Percentiles rank a stretch among this genome's conserved stretches.
These are phyloP conservation scores for Talpa occidentalis DNA, from an alignment of 2,113 vertebrate species.

Conservation along the genomic window DNA sequence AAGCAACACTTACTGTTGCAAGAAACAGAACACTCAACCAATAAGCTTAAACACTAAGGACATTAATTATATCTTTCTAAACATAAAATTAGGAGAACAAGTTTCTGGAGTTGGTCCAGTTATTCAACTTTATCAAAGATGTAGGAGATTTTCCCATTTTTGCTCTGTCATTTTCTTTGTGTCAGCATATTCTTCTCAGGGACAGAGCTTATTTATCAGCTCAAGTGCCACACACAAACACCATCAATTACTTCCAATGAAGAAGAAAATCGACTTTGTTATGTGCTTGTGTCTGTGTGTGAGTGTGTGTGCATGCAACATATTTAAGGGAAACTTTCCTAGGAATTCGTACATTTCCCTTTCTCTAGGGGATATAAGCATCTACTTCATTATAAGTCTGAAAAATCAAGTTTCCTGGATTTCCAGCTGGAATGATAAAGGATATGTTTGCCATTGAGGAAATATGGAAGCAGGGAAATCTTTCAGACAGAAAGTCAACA, in stretches of 20 bases:
- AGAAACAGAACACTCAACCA: background rate
- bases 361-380: rapidly evolving
- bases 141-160: background rate
- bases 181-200: background rate
- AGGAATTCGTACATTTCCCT: background rate
- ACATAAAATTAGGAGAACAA: background rate
- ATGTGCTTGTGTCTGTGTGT: background rate
- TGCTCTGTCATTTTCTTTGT: background rate
- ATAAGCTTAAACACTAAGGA: background rate
- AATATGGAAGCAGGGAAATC: background rate
- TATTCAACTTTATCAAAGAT: background rate
- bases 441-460: background rate
- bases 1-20: background rate
- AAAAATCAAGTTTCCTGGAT: background rate
- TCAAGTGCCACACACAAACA: rapidly evolving
- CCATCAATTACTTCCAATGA: background rate
- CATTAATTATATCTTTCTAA: background rate
- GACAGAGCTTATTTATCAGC: background rate
- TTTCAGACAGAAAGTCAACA: slow-evolving; percentile 1
- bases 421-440: background rate
- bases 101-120: background rate
- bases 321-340: background rate
- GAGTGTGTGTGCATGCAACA: too few relatives aligned
- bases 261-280: background rate
- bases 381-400: background rate